Percentiles rank a stretch among this genome's conserved stretches.
phyloP scores from a whole-genome alignment of 2,888 invertebrate genomes.

The Apodemia hepburni region DNA sequence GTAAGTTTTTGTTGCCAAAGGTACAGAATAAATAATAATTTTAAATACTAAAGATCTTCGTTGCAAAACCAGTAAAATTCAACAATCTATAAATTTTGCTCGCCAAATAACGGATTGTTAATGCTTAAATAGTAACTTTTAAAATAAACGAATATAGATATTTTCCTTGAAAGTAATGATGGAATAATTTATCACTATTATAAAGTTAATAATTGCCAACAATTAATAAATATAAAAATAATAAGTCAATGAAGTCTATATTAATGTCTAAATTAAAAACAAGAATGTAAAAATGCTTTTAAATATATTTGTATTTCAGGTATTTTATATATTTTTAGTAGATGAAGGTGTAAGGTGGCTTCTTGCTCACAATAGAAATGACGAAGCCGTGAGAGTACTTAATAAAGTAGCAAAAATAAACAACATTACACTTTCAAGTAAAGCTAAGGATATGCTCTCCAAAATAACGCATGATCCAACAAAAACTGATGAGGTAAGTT shows the following conservation, averaged over 20 bases:
- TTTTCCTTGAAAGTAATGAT: no score
- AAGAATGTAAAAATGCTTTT: not conserved
- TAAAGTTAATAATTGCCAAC: no score
- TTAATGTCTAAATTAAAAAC: not conserved
- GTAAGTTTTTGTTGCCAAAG: constrained; percentile 28
- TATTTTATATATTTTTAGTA: constrained; percentile 86
- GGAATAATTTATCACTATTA: no score
- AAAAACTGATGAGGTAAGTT: constrained; percentile 47
- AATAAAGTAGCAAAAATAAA: constrained; percentile 84
- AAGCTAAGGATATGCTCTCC: constrained; percentile 66
- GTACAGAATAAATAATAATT: no score
- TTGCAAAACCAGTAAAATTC: no score
- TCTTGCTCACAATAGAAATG: constrained; percentile 83
- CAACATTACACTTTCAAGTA: constrained; percentile 77
- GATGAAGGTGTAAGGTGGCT: constrained; percentile 91
- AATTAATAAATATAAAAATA: no score
- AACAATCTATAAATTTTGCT: no score
- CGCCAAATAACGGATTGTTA: no score
- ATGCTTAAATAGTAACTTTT: no score
- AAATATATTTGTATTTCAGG: constrained; percentile 25
- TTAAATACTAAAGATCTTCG: no score
- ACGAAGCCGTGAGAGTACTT: constrained; percentile 83
- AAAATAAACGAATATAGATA: no score
- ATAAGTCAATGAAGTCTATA: no score
- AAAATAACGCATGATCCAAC: constrained; percentile 51